Evolutionary conservation across 2,888 invertebrate genomes (phyloP).

Genomic region (Xanthia icteritia): DNA sequence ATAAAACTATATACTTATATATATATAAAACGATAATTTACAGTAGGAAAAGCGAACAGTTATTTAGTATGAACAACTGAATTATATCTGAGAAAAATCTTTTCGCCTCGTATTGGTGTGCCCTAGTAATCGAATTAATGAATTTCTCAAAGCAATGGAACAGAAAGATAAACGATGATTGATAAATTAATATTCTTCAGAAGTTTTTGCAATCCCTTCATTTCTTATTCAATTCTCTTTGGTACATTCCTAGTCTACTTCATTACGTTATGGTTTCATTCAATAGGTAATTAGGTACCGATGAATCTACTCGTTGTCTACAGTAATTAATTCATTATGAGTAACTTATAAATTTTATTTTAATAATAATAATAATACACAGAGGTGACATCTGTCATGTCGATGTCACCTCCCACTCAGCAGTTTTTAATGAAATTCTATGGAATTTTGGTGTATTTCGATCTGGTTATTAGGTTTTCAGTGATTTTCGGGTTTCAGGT

Average conservation of each 20-base stretch:
- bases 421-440: no score
- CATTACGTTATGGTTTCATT: neutral
- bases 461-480: no score
- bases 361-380: neutral
- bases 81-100: neutral
- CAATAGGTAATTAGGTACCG: neutral
- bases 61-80: neutral
- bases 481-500: no score
- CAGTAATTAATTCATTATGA: neutral
- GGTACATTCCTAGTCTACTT: neutral
- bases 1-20: no score
- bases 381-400: no score
- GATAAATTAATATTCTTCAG: conserved; percentile 13
- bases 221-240: neutral
- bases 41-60: no score
- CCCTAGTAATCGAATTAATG: conserved; percentile 12
- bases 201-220: neutral
- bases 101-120: neutral
- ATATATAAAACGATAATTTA: no score
- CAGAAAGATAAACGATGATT: conserved; percentile 2
- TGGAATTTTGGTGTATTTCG: no score
- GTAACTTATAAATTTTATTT: neutral
- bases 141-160: neutral
- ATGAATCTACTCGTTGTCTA: neutral
- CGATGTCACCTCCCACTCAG: no score